A percentile compares a stretch with the other conserved stretches of the same genome.
These are phyloP conservation scores for Amphiprion clarkii DNA, from an alignment of 2,797 vertebrate species.

Conservation along the genomic window DNA sequence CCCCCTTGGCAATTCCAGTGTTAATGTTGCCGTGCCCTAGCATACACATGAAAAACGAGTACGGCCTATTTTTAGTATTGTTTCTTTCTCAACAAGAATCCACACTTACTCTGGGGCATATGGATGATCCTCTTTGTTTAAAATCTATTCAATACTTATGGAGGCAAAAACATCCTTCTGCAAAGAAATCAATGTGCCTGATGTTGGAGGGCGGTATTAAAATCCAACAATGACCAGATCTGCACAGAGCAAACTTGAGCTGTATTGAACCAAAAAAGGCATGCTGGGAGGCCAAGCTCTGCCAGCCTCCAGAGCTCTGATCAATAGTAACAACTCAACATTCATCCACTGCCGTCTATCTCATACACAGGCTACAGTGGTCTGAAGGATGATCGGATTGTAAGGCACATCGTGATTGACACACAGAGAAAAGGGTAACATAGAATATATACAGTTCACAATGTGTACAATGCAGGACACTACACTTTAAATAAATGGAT, in stretches of 20 bases:
- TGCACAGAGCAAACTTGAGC: constrained; percentile 66
- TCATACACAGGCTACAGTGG: constrained; percentile 46
- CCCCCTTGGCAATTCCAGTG: constrained; percentile 77
- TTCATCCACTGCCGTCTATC: constrained; percentile 71
- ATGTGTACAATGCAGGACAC: constrained; percentile 4
- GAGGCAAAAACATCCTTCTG: constrained; percentile 81
- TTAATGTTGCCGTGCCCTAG: constrained; percentile 79
- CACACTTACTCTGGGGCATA: constrained; percentile 77
- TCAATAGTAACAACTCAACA: constrained; percentile 79
- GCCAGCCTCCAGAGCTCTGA: constrained; percentile 74
- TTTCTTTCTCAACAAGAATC: constrained; percentile 49
- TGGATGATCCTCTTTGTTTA: constrained; percentile 83
- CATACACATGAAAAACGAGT: constrained; percentile 62
- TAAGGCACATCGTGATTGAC: constrained; percentile 40
- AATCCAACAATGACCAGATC: constrained; percentile 77
- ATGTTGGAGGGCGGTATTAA: constrained; percentile 79
- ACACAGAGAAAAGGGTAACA: background rate
- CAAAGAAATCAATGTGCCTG: constrained; percentile 81
- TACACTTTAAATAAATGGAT: constrained; percentile 6
- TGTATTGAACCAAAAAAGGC: constrained; percentile 74
- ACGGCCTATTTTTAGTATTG: constrained; percentile 75
- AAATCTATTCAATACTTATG: constrained; percentile 82
- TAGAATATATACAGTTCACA: constrained; percentile 30
- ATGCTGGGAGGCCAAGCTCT: constrained; percentile 64
- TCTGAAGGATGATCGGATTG: constrained; percentile 49